phyloP scores from a whole-genome alignment of 2,797 vertebrate species.

The Lepilemur septentrionalis region DNA sequence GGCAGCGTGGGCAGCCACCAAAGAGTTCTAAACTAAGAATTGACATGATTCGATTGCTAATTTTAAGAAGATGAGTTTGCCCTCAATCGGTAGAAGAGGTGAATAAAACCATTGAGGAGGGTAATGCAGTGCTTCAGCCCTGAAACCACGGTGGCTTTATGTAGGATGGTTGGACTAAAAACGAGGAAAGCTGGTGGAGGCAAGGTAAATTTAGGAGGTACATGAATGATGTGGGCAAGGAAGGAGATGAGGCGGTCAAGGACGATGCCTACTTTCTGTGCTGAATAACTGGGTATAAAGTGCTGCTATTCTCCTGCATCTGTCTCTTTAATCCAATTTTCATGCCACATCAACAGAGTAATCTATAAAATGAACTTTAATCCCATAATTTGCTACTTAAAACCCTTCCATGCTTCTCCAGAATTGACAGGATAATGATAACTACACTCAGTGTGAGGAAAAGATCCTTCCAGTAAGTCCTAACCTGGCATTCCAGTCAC shows the following conservation, averaged over 20 bases:
- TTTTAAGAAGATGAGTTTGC: neutral
- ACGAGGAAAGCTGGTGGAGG: neutral
- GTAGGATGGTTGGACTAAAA: neutral
- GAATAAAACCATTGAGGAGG: neutral
- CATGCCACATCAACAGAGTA: neutral
- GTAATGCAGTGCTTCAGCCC: fast-evolving
- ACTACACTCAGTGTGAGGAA: neutral
- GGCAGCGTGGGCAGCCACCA: fast-evolving
- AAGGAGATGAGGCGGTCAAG: neutral
- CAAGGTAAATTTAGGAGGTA: neutral
- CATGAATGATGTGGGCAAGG: neutral
- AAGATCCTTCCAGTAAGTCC: neutral
- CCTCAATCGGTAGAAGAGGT: neutral
- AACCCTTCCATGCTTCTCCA: neutral
- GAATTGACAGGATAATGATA: neutral
- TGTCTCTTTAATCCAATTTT: neutral
- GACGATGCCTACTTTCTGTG: neutral
- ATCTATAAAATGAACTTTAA: slow-evolving; percentile 6
- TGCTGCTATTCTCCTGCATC: neutral
- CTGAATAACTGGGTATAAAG: neutral
- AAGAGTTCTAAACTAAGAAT: neutral
- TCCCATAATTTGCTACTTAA: neutral
- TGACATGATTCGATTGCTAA: neutral
- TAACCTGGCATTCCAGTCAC: neutral
- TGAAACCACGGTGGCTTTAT: neutral